phyloP scores from a whole-genome alignment of 2,888 invertebrate species.

The Adelognathus sp. region DNA sequence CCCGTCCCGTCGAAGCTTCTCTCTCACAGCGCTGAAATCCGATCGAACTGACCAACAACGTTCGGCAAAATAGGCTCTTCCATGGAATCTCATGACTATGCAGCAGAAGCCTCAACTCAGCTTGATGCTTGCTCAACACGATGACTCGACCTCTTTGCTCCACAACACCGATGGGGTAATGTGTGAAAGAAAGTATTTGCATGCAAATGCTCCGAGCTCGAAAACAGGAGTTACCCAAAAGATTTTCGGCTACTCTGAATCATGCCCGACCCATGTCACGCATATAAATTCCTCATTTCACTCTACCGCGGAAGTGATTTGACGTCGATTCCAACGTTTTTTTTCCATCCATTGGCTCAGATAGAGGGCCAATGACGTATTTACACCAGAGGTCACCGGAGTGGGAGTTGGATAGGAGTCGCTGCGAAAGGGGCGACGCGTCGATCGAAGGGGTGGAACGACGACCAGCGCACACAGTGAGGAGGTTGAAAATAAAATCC shows the following conservation, averaged over 20 bases:
- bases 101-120: not conserved
- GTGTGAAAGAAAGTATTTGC: no score
- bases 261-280: constrained; percentile 24
- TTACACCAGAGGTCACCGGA: constrained; percentile 59
- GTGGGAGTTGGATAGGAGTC: not conserved
- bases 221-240: not conserved
- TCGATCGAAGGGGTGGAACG: constrained; percentile 1
- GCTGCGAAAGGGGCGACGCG: constrained; percentile 1
- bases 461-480: constrained; percentile 46
- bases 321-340: constrained; percentile 25
- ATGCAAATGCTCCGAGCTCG: no score
- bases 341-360: constrained; percentile 15
- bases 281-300: constrained; percentile 45
- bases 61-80: not conserved
- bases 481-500: constrained; percentile 73
- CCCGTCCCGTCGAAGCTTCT: not conserved
- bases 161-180: not conserved
- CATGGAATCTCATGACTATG: not conserved
- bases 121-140: not conserved
- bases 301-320: constrained; percentile 46
- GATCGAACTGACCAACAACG: constrained; percentile 44
- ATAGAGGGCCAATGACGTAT: constrained; percentile 61
- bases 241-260: constrained; percentile 23
- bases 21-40: constrained; percentile 51
- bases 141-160: no score